Evolutionary conservation across 2,113 vertebrate genomes (phyloP).

Genomic region (Colistium nudipinnis): DNA sequence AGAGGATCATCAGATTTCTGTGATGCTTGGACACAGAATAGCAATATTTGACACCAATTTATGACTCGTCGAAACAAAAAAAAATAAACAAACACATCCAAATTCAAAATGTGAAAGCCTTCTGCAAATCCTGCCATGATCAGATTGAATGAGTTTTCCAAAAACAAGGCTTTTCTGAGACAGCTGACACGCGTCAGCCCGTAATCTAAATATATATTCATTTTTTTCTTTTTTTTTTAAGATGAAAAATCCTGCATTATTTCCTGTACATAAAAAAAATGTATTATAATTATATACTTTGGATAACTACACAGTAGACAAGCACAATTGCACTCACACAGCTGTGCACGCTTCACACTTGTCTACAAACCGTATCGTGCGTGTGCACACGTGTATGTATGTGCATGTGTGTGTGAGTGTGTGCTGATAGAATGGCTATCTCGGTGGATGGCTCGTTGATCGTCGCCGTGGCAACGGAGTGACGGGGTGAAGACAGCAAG

Average conservation of each 20-base stretch:
- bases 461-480: slow-evolving; percentile 55
- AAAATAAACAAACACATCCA: neutral
- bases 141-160: slow-evolving; percentile 29
- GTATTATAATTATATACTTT: too few relatives aligned
- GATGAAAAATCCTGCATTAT: too few relatives aligned
- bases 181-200: slow-evolving; percentile 4
- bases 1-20: slow-evolving; percentile 13
- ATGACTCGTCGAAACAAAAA: neutral
- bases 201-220: slow-evolving; percentile 29
- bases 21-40: neutral
- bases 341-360: too few relatives aligned
- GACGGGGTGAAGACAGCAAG: slow-evolving; percentile 36
- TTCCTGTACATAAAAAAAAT: too few relatives aligned
- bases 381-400: too few relatives aligned
- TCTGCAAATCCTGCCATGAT: slow-evolving; percentile 34
- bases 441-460: slow-evolving; percentile 31
- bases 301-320: too few relatives aligned
- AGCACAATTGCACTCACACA: too few relatives aligned
- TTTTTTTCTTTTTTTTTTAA: too few relatives aligned
- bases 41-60: neutral
- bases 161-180: slow-evolving; percentile 34
- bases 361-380: too few relatives aligned
- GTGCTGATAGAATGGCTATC: slow-evolving; percentile 2
- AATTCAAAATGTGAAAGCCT: neutral
- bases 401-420: slow-evolving; percentile 3